Conservation (phyloP, 2,888 invertebrate genomes). For the Melipona beecheii region DNA sequence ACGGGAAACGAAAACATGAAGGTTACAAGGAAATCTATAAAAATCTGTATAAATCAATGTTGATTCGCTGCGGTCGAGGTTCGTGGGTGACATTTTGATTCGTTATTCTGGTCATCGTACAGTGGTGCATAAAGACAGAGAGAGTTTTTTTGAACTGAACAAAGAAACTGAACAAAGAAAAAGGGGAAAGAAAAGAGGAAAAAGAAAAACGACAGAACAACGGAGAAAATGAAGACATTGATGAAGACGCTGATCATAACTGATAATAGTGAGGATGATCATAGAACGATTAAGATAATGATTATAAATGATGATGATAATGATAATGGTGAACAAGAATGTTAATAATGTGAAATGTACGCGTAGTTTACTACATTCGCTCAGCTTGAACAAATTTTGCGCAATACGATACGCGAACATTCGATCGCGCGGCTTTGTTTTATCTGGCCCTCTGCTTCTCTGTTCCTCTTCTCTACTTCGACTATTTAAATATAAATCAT, state of each 20-base stretch:
- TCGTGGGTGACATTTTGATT: constrained; percentile 35
- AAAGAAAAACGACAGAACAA: constrained; percentile 24
- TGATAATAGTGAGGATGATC: constrained; percentile 44
- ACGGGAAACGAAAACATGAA: background rate
- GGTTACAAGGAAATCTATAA: background rate
- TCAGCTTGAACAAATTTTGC: constrained; percentile 66
- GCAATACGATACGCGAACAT: constrained; percentile 58
- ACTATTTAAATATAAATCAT: background rate
- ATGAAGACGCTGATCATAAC: constrained; percentile 41
- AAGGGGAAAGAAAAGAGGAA: background rate
- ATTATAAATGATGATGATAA: constrained; percentile 38
- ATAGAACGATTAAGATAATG: constrained; percentile 43
- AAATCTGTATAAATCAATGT: constrained; percentile 6
- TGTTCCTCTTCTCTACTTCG: constrained; percentile 32
- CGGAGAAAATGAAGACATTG: constrained; percentile 38
- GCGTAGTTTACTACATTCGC: constrained; percentile 68
- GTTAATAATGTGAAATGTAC: constrained; percentile 60
- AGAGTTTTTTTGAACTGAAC: constrained; percentile 20
- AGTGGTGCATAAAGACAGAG: constrained; percentile 29
- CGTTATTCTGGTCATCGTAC: constrained; percentile 38
- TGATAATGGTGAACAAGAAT: constrained; percentile 41
- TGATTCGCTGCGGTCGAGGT: constrained; percentile 28
- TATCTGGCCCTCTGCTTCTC: constrained; percentile 53
- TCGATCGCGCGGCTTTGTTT: constrained; percentile 65
- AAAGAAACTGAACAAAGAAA: background rate